phyloP scores from a whole-genome alignment of 1,140 invertebrate species.

The Diachasmimorpha longicaudata region DNA sequence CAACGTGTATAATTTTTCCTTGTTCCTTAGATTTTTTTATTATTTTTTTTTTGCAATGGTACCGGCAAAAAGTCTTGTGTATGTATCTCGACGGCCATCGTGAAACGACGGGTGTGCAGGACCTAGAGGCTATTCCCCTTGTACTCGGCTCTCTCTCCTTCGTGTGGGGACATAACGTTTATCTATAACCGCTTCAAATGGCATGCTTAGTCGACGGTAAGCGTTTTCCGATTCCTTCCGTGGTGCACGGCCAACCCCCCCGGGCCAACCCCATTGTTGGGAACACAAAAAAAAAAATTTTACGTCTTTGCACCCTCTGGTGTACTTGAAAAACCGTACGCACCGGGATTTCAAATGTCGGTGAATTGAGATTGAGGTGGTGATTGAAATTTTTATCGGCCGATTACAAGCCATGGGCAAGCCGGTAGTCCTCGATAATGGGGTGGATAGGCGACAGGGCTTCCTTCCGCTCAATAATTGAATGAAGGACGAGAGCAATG shows the following conservation, averaged over 20 bases:
- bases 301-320: not conserved
- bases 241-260: not conserved
- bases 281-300: not conserved
- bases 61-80: not conserved
- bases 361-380: not conserved
- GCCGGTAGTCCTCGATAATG: not conserved
- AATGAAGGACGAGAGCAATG: not conserved
- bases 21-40: not conserved
- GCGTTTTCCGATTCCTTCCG: constrained; percentile 50
- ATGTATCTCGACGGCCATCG: constrained; percentile 16
- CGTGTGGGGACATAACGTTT: constrained; percentile 43
- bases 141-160: constrained; percentile 21
- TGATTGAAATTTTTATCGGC: not conserved
- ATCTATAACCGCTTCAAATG: constrained; percentile 47
- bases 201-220: constrained; percentile 39
- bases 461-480: not conserved
- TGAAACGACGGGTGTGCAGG: not conserved
- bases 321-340: not conserved
- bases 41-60: not conserved
- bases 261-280: not conserved
- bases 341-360: not conserved
- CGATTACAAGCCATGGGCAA: not conserved
- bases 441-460: not conserved
- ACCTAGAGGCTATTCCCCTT: constrained; percentile 11
- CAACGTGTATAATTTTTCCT: not conserved